Base-by-base conservation (phyloP, 1,140 invertebrate genomes). In the Colletes latitarsis region DNA sequence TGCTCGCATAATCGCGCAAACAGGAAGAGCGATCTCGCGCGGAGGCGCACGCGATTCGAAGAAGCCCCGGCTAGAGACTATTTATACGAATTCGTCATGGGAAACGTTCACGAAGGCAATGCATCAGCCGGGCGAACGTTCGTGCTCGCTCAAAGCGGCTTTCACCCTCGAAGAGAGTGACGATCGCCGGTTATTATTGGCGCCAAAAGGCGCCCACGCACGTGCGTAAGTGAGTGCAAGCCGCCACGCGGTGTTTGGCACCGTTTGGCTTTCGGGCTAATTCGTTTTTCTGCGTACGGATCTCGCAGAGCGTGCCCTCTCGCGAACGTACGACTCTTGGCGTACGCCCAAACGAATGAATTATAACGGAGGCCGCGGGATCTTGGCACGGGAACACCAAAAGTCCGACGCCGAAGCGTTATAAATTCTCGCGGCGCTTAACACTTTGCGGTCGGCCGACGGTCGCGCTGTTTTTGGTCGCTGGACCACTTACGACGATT, bases 11-110 rank as follows among this genome's bases (percentile, higher is more conserved):
- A 76, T 57, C 39, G 15, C 3, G 21, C 12, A 14, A 77, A 60
- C 68, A 63, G 68, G 60, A 64, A 63, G 67, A 39, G 30, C 17
- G 43, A 63, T 41, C 57, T 10, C 0, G 55, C 30, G 49, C 30
- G 46, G 74, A 84, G 85, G 83, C 71, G 15, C 53, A 15, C 10
- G 4, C 55, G 70, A 46, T 74, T 72, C 41, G 43, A 46, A 8
- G 75, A 43, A 66, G 57, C 55, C n/a, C 4, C 15, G 21, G 43
- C 49, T 39, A 30, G 17, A 2, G 57, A 80, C 85, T 86, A 86
- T 86, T 86, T 86, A 86, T 86, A 86, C 76, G 81, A 83, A 83
- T 86, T 85, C 85, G 85, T 83, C 84, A 86, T 85, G 82, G 85
- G 81, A 75, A 85, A 62, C 41, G 69, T 82, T 75, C 63, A 52